Evolutionary conservation across 30 jellyfish, hydroid and myxozoan genomes (phyloP), one percentile per base, ranked within the genome.

Genomic region (Hydractinia echinata): DNA sequence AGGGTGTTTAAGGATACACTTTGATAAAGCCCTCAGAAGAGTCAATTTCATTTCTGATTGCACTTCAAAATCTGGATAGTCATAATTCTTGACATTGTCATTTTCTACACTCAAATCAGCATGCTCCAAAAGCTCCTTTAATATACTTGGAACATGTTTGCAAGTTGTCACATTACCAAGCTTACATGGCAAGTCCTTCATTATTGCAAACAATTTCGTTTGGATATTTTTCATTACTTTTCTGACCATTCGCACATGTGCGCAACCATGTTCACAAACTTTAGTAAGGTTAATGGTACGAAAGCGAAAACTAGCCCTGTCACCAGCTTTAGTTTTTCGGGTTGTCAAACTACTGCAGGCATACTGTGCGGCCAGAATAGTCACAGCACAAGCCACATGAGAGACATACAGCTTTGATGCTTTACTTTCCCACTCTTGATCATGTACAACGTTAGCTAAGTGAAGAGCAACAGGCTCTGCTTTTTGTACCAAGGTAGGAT

Each of bases 201-300:
- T 51, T 6, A 64, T 13, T 64, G 19, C 16, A 64, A 64, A 64
- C 19, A 64, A 51, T 51, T 4, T 51, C 19, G 10, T 6, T 64
- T 64, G 74, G 39, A 64, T 13, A n/a, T 64, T 64, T 13, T 64
- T 64, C 19, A 64, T 8, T 7, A 64, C 19, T n/a, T 64, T 64
- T 64, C 39, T 44, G 9, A 64, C 74, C 19, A 64, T 13, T 64
- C 74, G 74, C 74, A 64, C 74, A 64, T 64, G 9, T 51, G 39
- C 51, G 39, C 10, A 64, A 6, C 19, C 74, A n/a, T 64, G 10
- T 6, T 64, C 18, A 51, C 51, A 44, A 7, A 64, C 74, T 51
- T 64, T 64, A n/a, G 19, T 7, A 13, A n/a, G 39, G 16, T 64
- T 64, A 44, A 64, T 7, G 9, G 74, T 64, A 7, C 74, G 44